Percentiles rank a stretch among this genome's conserved stretches.
phyloP scores from a whole-genome alignment of 92 coral and sea anemone genomes.

The Pocillopora grandis region DNA sequence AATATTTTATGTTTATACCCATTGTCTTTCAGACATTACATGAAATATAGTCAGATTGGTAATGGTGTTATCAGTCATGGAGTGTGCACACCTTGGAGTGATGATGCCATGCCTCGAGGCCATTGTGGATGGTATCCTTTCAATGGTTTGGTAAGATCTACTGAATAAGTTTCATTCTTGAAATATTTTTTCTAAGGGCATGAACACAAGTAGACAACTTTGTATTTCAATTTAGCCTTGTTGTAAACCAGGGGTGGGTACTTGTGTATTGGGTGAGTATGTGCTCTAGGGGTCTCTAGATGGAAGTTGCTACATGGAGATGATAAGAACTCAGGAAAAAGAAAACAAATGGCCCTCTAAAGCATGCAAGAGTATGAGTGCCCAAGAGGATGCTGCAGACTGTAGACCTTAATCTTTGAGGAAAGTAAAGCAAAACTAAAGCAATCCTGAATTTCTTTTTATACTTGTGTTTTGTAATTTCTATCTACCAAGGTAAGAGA shows the following conservation, averaged over 20 bases:
- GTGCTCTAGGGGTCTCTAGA: too few species aligned
- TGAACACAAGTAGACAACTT: too few species aligned
- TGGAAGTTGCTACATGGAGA: too few species aligned
- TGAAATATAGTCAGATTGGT: slow-evolving; percentile 77
- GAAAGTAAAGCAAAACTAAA: too few species aligned
- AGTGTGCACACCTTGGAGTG: slow-evolving; percentile 74
- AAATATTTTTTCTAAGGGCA: background rate
- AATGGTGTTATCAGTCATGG: slow-evolving; percentile 90
- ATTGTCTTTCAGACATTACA: slow-evolving; percentile 58
- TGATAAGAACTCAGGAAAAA: too few species aligned
- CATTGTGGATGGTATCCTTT: slow-evolving; percentile 89
- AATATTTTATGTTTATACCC: background rate
- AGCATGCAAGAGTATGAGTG: too few species aligned
- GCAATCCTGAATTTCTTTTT: background rate
- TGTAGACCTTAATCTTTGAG: too few species aligned
- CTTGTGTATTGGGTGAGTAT: too few species aligned
- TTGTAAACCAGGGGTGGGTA: too few species aligned
- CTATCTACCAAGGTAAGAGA: slow-evolving; percentile 65
- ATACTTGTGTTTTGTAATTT: background rate
- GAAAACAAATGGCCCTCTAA: too few species aligned
- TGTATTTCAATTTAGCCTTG: too few species aligned
- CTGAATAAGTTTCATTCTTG: background rate
- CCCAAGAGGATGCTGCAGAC: too few species aligned
- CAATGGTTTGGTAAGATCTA: slow-evolving; percentile 71
- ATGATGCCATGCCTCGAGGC: slow-evolving; percentile 76